Evolutionary conservation across 2,888 invertebrate species (phyloP).

Genomic region (Sympetrum striolatum): DNA sequence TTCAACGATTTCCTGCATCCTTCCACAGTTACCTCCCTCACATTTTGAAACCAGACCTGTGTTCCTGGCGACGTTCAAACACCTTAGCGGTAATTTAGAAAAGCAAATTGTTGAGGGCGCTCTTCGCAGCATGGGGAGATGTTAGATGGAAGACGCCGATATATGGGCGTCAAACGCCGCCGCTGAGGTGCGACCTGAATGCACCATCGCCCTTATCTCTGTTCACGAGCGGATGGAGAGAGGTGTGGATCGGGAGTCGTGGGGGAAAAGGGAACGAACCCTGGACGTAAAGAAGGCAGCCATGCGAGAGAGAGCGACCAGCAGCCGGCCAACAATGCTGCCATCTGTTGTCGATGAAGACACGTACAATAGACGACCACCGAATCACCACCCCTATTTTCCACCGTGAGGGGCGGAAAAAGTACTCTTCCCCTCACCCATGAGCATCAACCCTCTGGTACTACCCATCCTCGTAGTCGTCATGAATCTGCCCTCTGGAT

Average conservation of each 20-base stretch:
- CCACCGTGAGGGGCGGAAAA: background rate
- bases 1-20: no score
- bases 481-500: background rate
- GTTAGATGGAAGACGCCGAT: background rate
- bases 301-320: conserved; percentile 22
- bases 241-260: background rate
- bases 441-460: background rate
- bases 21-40: no score
- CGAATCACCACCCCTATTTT: background rate
- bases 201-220: background rate
- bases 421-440: background rate
- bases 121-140: background rate
- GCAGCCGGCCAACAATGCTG: conserved; percentile 39
- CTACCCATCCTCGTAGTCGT: background rate
- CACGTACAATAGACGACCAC: conserved; percentile 5
- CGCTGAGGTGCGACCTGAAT: background rate
- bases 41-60: no score
- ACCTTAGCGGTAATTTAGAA: no score
- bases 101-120: background rate
- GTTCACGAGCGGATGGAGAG: background rate
- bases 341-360: conserved; percentile 22
- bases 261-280: background rate
- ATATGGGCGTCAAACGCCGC: background rate
- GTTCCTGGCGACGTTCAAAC: no score
- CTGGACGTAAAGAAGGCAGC: conserved; percentile 14